Base-by-base conservation (phyloP, 2,797 vertebrate genomes). In the Mormyrops boulengeri region DNA sequence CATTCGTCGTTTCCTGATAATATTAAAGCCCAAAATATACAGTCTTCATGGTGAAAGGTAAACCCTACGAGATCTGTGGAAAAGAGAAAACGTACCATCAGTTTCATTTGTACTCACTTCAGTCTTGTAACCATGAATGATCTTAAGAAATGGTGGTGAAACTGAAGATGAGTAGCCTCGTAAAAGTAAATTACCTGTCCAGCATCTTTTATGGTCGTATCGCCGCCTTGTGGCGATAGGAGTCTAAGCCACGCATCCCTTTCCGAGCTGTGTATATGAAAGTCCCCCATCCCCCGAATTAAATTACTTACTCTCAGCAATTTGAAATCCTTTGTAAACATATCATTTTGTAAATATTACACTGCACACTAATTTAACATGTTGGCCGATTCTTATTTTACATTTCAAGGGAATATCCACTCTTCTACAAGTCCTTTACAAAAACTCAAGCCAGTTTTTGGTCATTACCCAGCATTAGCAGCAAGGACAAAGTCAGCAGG, bases 401-500 rank as follows among this genome's bases (percentile, higher is more conserved):
- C 14, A 11, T 85, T 52, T 49, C 17, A 26, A 50, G 80, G 5
- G 11, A 49, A 22, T 26, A 50, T 9, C 47, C 82, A 26, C 38
- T 41, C 14, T 17, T 19, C 73, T 11, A 44, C 3, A 44, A 38
- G 38, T 69, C 11, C 4, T 34, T 73, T 17, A 73, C 66, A 73
- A 5, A 73, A 34, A 69, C 62, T 34, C 30, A 14, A 14, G 66
- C 66, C 5, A 4, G 19, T n/a, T 19, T 7, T 14, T 77, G 12
- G 11, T 38, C 60, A n/a, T 82, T 92, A 96, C 96, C 93, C 91
- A 55, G 94, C 93, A 47, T 91, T 6, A 14, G 96, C 80, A 55
- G 92, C 91, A 0, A 97, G 92, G 91, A 97, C 91, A 62, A 96
- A 62, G 38, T 93, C 93, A 0, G 92, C 93, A 0, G 92, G 91